A percentile compares a stretch with the other conserved stretches of the same genome.
Evolutionary conservation across 2,888 invertebrate species (phyloP).

Genomic region (Mystacides longicornis): DNA sequence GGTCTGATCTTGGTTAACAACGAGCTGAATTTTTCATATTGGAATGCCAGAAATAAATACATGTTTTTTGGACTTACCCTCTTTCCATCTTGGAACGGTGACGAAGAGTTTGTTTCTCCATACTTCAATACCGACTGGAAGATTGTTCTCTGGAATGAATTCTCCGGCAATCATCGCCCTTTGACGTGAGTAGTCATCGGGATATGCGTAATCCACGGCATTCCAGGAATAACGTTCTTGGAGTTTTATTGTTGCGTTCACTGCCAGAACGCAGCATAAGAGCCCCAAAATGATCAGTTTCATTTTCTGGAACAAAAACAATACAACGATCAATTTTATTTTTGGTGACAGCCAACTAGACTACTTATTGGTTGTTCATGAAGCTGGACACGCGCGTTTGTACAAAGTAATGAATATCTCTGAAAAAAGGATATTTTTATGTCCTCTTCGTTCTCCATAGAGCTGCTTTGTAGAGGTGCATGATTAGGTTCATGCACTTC

Average conservation of each 20-base stretch:
- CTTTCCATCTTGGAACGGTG: constrained; percentile 71
- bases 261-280: constrained; percentile 5
- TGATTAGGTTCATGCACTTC: too few species aligned
- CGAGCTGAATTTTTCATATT: too few species aligned
- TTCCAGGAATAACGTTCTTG: constrained; percentile 72
- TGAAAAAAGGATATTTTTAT: too few species aligned
- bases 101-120: constrained; percentile 78
- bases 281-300: constrained; percentile 14
- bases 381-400: too few species aligned
- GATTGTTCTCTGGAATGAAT: constrained; percentile 67
- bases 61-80: constrained; percentile 43
- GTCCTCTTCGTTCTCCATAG: too few species aligned
- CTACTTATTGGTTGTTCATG: too few species aligned
- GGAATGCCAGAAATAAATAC: too few species aligned
- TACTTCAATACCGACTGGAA: constrained; percentile 77
- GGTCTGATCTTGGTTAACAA: too few species aligned
- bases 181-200: constrained; percentile 52
- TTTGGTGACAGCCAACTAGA: too few species aligned
- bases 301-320: constrained; percentile 14
- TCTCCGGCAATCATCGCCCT: constrained; percentile 58
- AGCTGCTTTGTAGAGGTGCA: too few species aligned
- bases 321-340: too few species aligned
- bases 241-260: constrained; percentile 45
- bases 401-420: too few species aligned
- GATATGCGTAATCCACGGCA: constrained; percentile 67